Base-by-base conservation (phyloP, 2,797 vertebrate genomes). In the Catharus ustulatus region DNA sequence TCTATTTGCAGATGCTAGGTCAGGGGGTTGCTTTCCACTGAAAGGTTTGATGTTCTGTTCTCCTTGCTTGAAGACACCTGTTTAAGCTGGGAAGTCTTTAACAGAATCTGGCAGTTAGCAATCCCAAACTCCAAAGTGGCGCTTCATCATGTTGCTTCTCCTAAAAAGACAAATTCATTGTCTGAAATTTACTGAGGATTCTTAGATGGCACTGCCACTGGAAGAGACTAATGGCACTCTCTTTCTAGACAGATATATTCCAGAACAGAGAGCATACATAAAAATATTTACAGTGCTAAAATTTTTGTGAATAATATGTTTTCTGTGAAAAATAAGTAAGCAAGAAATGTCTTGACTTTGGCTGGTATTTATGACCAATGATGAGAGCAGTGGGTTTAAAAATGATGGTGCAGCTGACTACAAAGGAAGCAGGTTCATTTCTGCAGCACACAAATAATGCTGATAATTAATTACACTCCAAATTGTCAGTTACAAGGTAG, bases 221-320 rank as follows among this genome's bases (percentile, higher is more conserved):
- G 16, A 72, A 57, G 20, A 73, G 18, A 58, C 48, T 49, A 48
- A 78, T 17, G 11, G 11, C 5, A 30, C 7, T 40, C 43, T 58
- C 11, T 79, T 81, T 84, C 40, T 32, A 55, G 13, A 54, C 29
- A 40, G 26, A 23, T n/a, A 22, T 52, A 63, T 59, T 55, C 27
- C 63, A 76, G 40, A 66, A 79, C 6, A 58, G 16, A 54, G 22
- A 13, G 8, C 0, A 0, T 13, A 55, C 21, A 36, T 36, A 38
- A 72, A 91, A 84, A 68, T 43, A 81, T 64, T 92, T 54, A 46
- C 16, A 45, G 22, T 29, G 27, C 21, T 48, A 5, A 78, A 84
- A 8, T 61, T 67, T 38, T 1, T 14, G 14, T 46, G n/a, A 68
- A 57, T 48, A 26, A 2, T 0, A 0, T 16, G 3, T 17, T 66